Evolutionary conservation across 2,888 invertebrate genomes (phyloP).

Genomic region (Scrobipalpa atriplicella): DNA sequence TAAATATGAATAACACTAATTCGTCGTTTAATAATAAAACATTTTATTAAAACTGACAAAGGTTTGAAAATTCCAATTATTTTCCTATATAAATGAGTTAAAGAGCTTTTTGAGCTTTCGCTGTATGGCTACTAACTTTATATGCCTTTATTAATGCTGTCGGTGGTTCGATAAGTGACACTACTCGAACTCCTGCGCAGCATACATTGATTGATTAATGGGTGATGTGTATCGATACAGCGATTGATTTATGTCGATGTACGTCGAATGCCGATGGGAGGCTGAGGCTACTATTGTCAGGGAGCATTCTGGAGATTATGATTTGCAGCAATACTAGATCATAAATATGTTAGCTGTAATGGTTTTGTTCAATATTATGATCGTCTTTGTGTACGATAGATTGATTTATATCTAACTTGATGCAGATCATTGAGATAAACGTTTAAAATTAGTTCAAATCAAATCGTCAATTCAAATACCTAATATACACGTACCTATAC

Average conservation of each 20-base stretch:
- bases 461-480: too few relatives aligned
- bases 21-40: too few relatives aligned
- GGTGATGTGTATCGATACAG: conserved; percentile 51
- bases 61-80: too few relatives aligned
- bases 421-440: not conserved
- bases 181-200: conserved; percentile 45
- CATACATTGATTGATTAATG: conserved; percentile 56
- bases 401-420: not conserved
- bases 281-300: conserved; percentile 28
- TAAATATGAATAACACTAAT: too few relatives aligned
- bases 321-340: conserved; percentile 21
- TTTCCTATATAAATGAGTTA: too few relatives aligned
- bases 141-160: conserved; percentile 58
- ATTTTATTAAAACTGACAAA: too few relatives aligned
- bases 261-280: conserved; percentile 9
- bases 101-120: too few relatives aligned
- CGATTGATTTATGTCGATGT: conserved; percentile 51
- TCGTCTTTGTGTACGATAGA: not conserved
- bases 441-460: not conserved
- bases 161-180: conserved; percentile 63
- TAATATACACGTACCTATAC: too few relatives aligned
- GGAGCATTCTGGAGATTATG: conserved; percentile 25
- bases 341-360: not conserved
- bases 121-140: conserved; percentile 27
- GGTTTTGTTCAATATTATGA: not conserved